phyloP scores from a whole-genome alignment of 2,113 vertebrate species.

The Etheostoma cragini region DNA sequence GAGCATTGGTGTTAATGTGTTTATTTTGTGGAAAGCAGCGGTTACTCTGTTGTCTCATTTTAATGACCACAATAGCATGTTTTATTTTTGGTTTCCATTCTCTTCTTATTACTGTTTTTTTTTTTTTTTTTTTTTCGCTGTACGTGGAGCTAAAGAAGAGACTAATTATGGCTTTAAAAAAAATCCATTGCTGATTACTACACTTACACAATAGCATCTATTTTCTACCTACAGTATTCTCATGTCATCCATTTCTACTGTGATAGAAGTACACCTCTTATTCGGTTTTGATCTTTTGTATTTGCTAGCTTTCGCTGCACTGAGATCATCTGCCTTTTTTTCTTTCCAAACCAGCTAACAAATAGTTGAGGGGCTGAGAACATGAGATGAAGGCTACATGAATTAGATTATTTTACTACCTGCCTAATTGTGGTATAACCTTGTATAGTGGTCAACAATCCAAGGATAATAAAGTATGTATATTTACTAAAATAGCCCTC shows the following conservation, averaged over 20 bases:
- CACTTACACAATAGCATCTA: constrained; percentile 23
- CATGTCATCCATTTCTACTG: constrained; percentile 3
- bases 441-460: constrained; percentile 2
- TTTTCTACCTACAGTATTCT: constrained; percentile 15
- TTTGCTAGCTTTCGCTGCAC: not conserved
- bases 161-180: constrained; percentile 55
- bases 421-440: not conserved
- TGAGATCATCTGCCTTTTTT: not conserved
- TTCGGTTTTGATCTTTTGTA: constrained; percentile 18
- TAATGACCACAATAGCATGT: constrained; percentile 70
- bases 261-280: constrained; percentile 3
- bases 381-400: not conserved
- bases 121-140: not conserved
- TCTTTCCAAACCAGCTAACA: not conserved
- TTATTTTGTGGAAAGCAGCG: constrained; percentile 79
- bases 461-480: constrained; percentile 16
- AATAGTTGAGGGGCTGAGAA: not conserved
- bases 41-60: constrained; percentile 68
- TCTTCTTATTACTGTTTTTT: constrained; percentile 14
- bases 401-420: not conserved
- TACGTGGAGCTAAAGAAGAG: constrained; percentile 19
- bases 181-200: constrained; percentile 58
- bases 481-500: constrained; percentile 15
- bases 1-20: constrained; percentile 74
- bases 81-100: constrained; percentile 58